Conservation (phyloP, 2,888 invertebrate genomes). For the Sminthurides aquaticus region DNA sequence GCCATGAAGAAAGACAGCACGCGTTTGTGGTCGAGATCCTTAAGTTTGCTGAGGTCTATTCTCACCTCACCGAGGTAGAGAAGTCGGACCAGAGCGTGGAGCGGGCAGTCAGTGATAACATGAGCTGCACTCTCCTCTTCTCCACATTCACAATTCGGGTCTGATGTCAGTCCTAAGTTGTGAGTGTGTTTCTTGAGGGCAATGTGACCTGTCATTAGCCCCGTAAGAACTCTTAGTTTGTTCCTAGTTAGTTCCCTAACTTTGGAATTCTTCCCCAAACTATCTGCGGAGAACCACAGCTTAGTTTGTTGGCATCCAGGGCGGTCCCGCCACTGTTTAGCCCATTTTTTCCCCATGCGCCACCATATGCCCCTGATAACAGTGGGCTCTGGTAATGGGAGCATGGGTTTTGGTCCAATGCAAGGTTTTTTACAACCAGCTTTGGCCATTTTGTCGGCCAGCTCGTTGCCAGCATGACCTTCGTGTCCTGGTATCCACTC, state of each 20-base stretch:
- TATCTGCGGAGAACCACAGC: neutral
- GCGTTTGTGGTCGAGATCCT: neutral
- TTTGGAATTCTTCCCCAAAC: neutral
- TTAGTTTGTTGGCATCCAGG: neutral
- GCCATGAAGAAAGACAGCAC: neutral
- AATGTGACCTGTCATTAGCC: neutral
- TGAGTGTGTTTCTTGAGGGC: neutral
- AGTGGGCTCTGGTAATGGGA: neutral
- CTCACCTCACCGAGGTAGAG: neutral
- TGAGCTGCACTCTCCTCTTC: neutral
- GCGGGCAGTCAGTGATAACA: neutral
- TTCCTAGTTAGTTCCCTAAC: neutral
- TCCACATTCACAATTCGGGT: neutral
- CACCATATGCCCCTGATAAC: neutral
- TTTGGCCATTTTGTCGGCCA: slow-evolving; percentile 9
- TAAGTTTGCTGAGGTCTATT: neutral
- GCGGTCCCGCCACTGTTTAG: neutral
- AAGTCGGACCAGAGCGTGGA: neutral
- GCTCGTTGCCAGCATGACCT: slow-evolving; percentile 11
- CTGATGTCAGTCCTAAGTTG: neutral
- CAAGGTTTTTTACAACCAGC: neutral
- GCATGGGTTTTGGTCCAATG: neutral
- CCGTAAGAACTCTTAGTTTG: neutral
- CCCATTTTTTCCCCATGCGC: neutral
- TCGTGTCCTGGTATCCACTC: neutral